A percentile compares a stretch with the other conserved stretches of the same genome.
phyloP scores from a whole-genome alignment of 2,888 invertebrate species.

The Tortrix viridana region DNA sequence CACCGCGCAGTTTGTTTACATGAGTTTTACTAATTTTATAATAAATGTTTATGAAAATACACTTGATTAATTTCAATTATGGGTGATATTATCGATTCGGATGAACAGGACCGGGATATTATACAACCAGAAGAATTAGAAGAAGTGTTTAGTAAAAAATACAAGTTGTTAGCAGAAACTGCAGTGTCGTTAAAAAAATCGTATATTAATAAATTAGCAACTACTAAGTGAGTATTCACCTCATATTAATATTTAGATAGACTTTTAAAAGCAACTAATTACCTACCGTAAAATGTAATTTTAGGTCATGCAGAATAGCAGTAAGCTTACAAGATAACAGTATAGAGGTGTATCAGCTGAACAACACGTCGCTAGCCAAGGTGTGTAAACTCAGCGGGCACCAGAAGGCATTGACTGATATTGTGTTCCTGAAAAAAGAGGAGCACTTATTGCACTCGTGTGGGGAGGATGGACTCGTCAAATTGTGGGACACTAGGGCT shows the following conservation, averaged over 20 bases:
- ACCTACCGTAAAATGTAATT: constrained; percentile 29
- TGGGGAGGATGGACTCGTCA: constrained; percentile 83
- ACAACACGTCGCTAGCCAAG: constrained; percentile 55
- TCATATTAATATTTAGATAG: neutral
- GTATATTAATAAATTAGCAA: constrained; percentile 85
- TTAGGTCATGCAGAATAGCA: constrained; percentile 68
- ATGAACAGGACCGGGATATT: constrained; percentile 69
- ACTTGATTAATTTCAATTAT: constrained; percentile 46
- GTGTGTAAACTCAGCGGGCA: constrained; percentile 76
- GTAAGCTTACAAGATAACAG: constrained; percentile 64
- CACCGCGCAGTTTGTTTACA: constrained; percentile 33
- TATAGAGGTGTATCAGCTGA: constrained; percentile 71
- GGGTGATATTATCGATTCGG: constrained; percentile 71
- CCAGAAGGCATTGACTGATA: constrained; percentile 76
- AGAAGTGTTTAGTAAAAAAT: constrained; percentile 63
- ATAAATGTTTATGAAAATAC: constrained; percentile 10
- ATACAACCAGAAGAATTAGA: constrained; percentile 58
- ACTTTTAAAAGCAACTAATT: no score
- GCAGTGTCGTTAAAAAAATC: constrained; percentile 79
- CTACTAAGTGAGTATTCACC: constrained; percentile 76
- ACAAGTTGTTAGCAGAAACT: constrained; percentile 74
- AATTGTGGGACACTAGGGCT: constrained; percentile 86
- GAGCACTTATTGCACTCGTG: constrained; percentile 85
- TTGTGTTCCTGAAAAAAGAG: constrained; percentile 84
- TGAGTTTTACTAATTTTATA: constrained; percentile 7